Conservation (phyloP, 2,888 invertebrate species). For the Aplocera efformata region DNA sequence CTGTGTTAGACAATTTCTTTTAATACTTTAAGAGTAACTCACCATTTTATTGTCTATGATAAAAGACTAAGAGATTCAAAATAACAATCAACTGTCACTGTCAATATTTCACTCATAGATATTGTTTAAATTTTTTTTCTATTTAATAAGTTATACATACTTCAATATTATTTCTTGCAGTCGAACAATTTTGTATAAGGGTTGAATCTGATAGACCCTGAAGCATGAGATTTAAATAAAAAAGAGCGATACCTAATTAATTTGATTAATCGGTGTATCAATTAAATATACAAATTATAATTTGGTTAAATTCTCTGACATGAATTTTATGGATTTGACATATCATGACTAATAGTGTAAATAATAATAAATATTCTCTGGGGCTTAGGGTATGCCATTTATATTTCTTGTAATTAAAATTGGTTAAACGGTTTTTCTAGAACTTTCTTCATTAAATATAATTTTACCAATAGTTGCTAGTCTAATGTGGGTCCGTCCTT, state of each 20-base stretch:
- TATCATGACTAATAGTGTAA: constrained; percentile 14
- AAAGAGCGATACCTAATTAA: too few species aligned
- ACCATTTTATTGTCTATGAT: not conserved
- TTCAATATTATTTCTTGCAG: constrained; percentile 1
- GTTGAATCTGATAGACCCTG: constrained; percentile 16
- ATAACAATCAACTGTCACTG: too few species aligned
- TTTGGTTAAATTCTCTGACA: constrained; percentile 2
- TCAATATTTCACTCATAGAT: too few species aligned
- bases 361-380: constrained; percentile 10
- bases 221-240: too few species aligned
- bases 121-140: too few species aligned
- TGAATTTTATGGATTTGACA: constrained; percentile 10
- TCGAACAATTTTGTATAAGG: constrained; percentile 26
- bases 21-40: too few species aligned
- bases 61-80: too few species aligned
- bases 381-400: constrained; percentile 23
- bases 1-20: too few species aligned
- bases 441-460: constrained; percentile 4
- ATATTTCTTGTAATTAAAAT: constrained; percentile 9
- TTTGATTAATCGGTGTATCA: not conserved
- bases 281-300: constrained; percentile 1
- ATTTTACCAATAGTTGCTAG: constrained; percentile 30
- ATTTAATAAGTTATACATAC: constrained; percentile 3
- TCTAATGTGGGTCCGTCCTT: constrained; percentile 46
- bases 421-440: constrained; percentile 20